A percentile compares a stretch with the other conserved stretches of the same genome.
These are phyloP conservation scores for Automeris io DNA, from an alignment of 2,888 invertebrate genomes.

Conservation along the genomic window DNA sequence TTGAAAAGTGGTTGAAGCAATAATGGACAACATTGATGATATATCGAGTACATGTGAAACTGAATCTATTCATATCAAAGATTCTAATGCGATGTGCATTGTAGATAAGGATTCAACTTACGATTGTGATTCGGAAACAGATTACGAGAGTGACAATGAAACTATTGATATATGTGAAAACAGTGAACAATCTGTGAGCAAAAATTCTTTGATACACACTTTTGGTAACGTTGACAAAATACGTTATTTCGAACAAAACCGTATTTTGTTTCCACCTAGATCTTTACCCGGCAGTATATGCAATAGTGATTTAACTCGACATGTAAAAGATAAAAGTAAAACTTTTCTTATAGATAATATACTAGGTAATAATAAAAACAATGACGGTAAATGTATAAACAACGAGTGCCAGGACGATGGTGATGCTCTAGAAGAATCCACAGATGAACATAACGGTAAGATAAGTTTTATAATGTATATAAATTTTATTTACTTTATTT, in stretches of 20 bases:
- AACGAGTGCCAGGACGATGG: constrained; percentile 26
- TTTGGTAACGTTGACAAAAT: constrained; percentile 34
- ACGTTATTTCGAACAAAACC: constrained; percentile 40
- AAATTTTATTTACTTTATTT: too few relatives aligned
- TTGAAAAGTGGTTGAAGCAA: constrained; percentile 10
- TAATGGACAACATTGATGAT: constrained; percentile 52
- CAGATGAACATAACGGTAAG: constrained; percentile 68
- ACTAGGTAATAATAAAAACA: constrained; percentile 59
- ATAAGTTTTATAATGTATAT: background rate
- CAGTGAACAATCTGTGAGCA: constrained; percentile 37
- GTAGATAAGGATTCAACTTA: constrained; percentile 34
- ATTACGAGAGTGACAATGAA: constrained; percentile 68
- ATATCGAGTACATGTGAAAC: constrained; percentile 69
- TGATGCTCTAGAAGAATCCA: constrained; percentile 47
- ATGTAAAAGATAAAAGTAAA: constrained; percentile 54
- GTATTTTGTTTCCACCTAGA: constrained; percentile 38
- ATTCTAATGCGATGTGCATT: constrained; percentile 23
- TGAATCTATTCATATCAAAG: constrained; percentile 28
- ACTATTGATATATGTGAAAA: constrained; percentile 70
- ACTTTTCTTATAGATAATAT: constrained; percentile 77
- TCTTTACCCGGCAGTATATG: constrained; percentile 30
- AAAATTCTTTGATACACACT: constrained; percentile 26
- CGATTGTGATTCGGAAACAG: constrained; percentile 50
- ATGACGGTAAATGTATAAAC: constrained; percentile 24
- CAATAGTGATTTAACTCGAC: constrained; percentile 30